Base-by-base conservation (phyloP, 2,797 vertebrate species). In the Calcarius lapponicus region DNA sequence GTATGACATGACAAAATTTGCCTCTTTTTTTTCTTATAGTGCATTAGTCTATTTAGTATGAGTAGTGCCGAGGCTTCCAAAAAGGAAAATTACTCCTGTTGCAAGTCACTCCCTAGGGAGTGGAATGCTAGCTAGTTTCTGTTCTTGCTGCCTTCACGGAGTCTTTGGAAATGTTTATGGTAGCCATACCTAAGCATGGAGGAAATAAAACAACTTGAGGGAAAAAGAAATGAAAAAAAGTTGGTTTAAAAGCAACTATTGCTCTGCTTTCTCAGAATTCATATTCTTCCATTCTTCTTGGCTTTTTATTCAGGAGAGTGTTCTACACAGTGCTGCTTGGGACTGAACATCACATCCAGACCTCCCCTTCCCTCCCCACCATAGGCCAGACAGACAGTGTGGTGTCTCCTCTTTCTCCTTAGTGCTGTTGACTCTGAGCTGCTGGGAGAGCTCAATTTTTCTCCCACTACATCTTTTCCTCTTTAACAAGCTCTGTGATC, bases 331-430 rank as follows among this genome's bases (percentile, higher is more conserved):
- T 25, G 36, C 22, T 53, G 22, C 25, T 79, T 78, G 28, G 26
- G 25, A 50, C 20, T 20, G 36, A 50, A 28, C 28, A 22, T 66
- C 14, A 14, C 10, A 62, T 4, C 4, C 24, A n/a, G 64, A 26
- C 32, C 21, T 66, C 10, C 43, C 26, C 51, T 64, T 71, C 42
- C 20, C 54, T 72, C 18, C 53, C 84, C 29, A 31, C 7, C 26
- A 21, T 0, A 3, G 42, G 22, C 8, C 10, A 38, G 40, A 36
- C n/a, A 18, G 11, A 31, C 25, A 65, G 29, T 4, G 18, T 31
- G 13, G 22, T 56, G 45, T 21, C 28, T 83, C 48, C 43, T 79
- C 40, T 36, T 70, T 65, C 32, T 57, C 61, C 29, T 50, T 34
- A 2, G 3, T 61, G 81, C 42, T 84, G 50, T 4, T 64, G 32